These are phyloP conservation scores for Drosophila cognata DNA, from an alignment of 2,888 invertebrate genomes.

Conservation along the genomic window DNA sequence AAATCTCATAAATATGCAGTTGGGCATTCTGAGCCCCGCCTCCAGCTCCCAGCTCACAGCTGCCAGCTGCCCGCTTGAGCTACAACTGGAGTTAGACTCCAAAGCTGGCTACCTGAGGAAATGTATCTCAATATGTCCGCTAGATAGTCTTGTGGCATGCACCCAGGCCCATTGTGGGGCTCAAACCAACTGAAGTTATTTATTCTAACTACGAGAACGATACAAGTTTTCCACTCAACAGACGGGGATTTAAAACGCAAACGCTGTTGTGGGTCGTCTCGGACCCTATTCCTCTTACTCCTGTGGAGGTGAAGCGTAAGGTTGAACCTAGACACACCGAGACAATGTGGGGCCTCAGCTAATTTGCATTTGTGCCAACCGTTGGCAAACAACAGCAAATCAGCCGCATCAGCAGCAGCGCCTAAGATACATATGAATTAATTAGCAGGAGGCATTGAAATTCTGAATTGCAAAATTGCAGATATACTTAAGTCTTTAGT, in stretches of 20 bases:
- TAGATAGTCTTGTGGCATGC: conserved; percentile 56
- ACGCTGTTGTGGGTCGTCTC: conserved; percentile 75
- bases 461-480: conserved; percentile 7
- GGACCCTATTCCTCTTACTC: conserved; percentile 5
- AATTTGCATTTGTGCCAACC: conserved; percentile 65
- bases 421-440: conserved; percentile 62
- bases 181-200: conserved; percentile 56
- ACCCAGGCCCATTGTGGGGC: conserved; percentile 7
- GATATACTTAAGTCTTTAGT: conserved; percentile 41
- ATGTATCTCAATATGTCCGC: conserved; percentile 65
- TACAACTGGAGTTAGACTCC: conserved; percentile 6
- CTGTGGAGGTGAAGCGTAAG: conserved; percentile 5
- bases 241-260: conserved; percentile 43
- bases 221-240: conserved; percentile 70
- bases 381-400: conserved; percentile 54
- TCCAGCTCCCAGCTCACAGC: not conserved
- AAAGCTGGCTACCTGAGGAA: conserved; percentile 50
- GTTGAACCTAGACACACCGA: conserved; percentile 9
- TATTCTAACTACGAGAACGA: conserved; percentile 70
- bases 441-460: conserved; percentile 40
- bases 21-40: not conserved
- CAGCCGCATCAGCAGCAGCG: conserved; percentile 34
- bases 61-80: conserved; percentile 1
- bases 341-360: conserved; percentile 40
- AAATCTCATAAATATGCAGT: conserved; percentile 80